Base-by-base conservation (phyloP, 2,113 vertebrate genomes). In the Thalassarche chlororhynchos region DNA sequence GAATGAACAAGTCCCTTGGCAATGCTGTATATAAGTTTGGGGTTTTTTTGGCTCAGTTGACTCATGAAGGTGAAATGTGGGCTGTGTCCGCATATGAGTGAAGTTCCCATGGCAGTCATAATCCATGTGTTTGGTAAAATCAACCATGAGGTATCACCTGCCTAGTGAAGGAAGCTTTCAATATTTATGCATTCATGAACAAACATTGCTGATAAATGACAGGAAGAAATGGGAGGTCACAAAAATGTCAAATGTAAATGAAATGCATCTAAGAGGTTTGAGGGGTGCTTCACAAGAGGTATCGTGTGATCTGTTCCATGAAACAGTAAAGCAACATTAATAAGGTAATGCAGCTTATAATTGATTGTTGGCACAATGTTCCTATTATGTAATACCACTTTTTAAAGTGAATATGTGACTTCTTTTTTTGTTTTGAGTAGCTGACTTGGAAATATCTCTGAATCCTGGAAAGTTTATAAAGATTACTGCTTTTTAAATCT, bases 401-500 rank as follows among this genome's bases (percentile, higher is more conserved):
- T 14, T 85, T 4, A 40, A 83, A 84, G 91, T 29, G 55, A 65
- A 10, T 82, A 49, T 94, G 9, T 25, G 40, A 29, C 90, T 94
- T 46, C 36, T 87, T 57, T 40, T 62, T 87, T 61, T 25, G 17
- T 46, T 76, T 51, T 4, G 40, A 81, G 93, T 55, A 86, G 85
- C 71, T 89, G 92, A 21, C 94, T 86, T 86, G 92, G 91, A 86
- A 97, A 86, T 91, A 79, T 17, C 61, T 82, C 51, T 38, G 96
- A 89, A 87, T 93, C 93, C 94, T 69, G 91, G 78, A 55, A 96
- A 92, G 72, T 79, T 92, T 64, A 79, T 88, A 64, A 96, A 94
- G 89, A 90, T 97, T 82, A 57, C 96, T 96, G 96, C 96, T 87
- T 90, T 90, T 98, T 96, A 95, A 97, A 97, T 97, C 97, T 71